Evolutionary conservation across 2,888 invertebrate species (phyloP).

Genomic region (Thysanoteuthis rhombus): DNA sequence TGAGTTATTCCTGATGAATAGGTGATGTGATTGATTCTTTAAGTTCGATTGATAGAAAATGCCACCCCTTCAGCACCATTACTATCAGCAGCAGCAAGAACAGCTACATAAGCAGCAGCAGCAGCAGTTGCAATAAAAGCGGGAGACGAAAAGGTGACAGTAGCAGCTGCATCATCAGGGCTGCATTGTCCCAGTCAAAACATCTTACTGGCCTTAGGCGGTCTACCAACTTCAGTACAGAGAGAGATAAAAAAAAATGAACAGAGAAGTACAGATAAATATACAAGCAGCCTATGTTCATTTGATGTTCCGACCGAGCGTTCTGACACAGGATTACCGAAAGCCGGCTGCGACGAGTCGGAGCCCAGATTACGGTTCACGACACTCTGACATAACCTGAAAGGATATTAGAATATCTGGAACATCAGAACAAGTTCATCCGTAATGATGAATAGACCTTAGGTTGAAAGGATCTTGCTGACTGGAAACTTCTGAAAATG

Average conservation of each 20-base stretch:
- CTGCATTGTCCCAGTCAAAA: neutral
- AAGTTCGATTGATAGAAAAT: neutral
- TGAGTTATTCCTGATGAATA: neutral
- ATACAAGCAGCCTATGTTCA: neutral
- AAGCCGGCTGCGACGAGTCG: neutral
- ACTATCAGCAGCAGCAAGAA: neutral
- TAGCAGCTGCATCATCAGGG: neutral
- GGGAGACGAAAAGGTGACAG: neutral
- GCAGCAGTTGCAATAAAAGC: neutral
- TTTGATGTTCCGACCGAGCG: neutral
- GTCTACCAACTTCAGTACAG: neutral
- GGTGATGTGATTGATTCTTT: neutral
- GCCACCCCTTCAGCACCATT: neutral
- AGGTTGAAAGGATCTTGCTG: neutral
- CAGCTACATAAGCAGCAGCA: neutral
- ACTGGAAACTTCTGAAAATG: neutral
- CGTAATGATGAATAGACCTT: neutral
- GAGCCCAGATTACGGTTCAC: neutral
- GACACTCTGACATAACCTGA: neutral
- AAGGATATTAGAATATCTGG: conserved; percentile 12
- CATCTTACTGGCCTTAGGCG: neutral
- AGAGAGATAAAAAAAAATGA: neutral
- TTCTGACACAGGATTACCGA: neutral
- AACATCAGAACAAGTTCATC: neutral
- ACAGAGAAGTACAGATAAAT: neutral